Evolutionary conservation across 2,797 vertebrate genomes (phyloP), one percentile per base, ranked within the genome.

Genomic region (Sebastes matsubarae): DNA sequence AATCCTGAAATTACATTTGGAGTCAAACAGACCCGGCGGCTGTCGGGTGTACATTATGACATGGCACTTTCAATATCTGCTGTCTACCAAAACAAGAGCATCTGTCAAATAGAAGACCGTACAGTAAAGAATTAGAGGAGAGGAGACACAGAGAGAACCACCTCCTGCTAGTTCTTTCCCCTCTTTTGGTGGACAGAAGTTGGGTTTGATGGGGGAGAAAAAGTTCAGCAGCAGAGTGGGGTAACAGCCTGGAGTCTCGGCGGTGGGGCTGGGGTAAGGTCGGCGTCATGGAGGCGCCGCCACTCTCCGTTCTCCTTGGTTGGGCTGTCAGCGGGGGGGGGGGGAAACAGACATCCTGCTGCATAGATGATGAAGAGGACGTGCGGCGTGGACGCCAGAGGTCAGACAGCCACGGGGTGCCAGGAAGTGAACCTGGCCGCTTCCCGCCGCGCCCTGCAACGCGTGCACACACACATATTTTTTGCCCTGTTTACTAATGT

Each of bases 331-430:
- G 87, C 88, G 5, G 91, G 85, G 77, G 76, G 78, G 59, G 30
- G 3, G 18, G 77, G 78, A 77, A 67, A 72, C 79, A 89, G 90
- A 88, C 87, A 71, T 93, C 92, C 92, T 78, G 90, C 90, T 90
- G 93, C 89, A 94, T 88, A 72, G 90, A 93, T 95, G 94, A 95
- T 94, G 91, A 94, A 91, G 93, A 93, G 90, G 89, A 93, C 81
- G 79, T 85, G 83, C 85, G 77, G 90, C 59, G 76, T 30, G 34
- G 91, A 91, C 86, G 77, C 77, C 86, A 92, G 90, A 95, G 94
- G 94, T 95, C 94, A 93, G 84, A 86, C 87, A 82, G 85, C 94
- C 76, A 79, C 80, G 80, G 93, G 93, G 89, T 32, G 74, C 78
- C 91, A 87, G 92, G 90, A 94, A 92, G 90, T 92, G 90, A 94